A percentile compares a stretch with the other conserved stretches of the same genome.
phyloP scores from a whole-genome alignment of 2,113 vertebrate species.

The Octodon degus region DNA sequence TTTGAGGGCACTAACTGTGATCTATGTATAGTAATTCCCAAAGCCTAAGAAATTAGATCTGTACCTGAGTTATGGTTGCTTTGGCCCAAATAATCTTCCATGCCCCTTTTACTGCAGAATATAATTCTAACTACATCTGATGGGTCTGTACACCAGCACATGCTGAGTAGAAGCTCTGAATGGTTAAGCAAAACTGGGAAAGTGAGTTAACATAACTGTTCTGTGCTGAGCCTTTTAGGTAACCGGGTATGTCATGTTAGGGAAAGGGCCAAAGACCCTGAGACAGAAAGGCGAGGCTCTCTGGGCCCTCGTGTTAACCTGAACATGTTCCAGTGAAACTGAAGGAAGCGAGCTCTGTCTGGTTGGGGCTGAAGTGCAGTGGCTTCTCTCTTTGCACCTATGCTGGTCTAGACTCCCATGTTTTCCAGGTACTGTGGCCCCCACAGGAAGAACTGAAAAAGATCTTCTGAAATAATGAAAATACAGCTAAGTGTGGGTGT shows the following conservation, averaged over 20 bases:
- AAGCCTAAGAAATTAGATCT: neutral
- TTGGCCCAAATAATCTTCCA: neutral
- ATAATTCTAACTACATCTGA: neutral
- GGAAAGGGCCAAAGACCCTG: neutral
- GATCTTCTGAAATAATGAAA: neutral
- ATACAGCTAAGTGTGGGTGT: neutral
- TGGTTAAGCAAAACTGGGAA: neutral
- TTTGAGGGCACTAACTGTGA: no score
- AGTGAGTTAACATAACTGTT: neutral
- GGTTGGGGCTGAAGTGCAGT: neutral
- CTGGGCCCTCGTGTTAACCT: neutral
- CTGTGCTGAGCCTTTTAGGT: neutral
- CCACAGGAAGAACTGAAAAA: neutral
- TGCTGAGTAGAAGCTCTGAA: neutral
- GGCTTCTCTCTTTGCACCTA: conserved; percentile 28
- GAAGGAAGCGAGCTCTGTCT: neutral
- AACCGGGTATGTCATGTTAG: neutral
- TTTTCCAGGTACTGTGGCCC: neutral
- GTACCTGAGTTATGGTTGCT: neutral
- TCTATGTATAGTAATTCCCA: neutral
- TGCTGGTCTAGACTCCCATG: neutral
- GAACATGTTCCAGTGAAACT: neutral
- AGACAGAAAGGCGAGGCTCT: neutral
- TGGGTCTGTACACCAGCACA: neutral
- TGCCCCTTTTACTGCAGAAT: neutral